Conservation (phyloP, 2,888 invertebrate species). For the Leptogaster cylindrica region DNA sequence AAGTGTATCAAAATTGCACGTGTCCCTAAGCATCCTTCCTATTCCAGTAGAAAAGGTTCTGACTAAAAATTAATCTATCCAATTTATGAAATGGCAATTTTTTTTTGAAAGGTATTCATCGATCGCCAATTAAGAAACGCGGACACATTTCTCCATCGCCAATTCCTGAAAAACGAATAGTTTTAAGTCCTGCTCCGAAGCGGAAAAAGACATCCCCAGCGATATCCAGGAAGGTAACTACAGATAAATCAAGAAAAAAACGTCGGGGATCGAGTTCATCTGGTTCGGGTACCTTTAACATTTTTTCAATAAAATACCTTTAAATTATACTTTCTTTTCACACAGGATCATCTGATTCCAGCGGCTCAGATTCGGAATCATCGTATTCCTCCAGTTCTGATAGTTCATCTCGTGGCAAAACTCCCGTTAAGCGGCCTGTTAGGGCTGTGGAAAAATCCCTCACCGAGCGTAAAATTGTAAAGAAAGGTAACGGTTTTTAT, state of each 20-base stretch:
- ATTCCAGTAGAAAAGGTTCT: too few relatives aligned
- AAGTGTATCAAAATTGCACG: too few relatives aligned
- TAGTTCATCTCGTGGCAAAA: conserved; percentile 56
- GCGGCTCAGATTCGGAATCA: conserved; percentile 59
- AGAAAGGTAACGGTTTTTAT: conserved; percentile 57
- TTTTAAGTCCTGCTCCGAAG: conserved; percentile 55
- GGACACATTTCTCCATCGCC: conserved; percentile 55
- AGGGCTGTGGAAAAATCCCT: conserved; percentile 41
- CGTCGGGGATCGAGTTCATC: conserved; percentile 58
- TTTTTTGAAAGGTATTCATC: conserved; percentile 50
- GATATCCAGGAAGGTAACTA: conserved; percentile 35
- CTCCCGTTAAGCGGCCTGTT: conserved; percentile 54
- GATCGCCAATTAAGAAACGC: conserved; percentile 53
- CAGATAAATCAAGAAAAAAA: conserved; percentile 18
- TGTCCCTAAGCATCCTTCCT: too few relatives aligned
- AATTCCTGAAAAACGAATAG: conserved; percentile 54
- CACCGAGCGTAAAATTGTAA: conserved; percentile 56
- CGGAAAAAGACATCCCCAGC: conserved; percentile 56
- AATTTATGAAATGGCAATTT: too few relatives aligned
- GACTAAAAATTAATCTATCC: too few relatives aligned
- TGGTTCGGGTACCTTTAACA: conserved; percentile 55
- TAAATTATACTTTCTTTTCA: too few relatives aligned
- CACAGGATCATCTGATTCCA: conserved; percentile 56
- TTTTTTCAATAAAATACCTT: too few relatives aligned
- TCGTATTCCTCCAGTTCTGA: conserved; percentile 60